These are phyloP conservation scores for Noctua janthina DNA, from an alignment of 2,888 invertebrate species.

Conservation along the genomic window DNA sequence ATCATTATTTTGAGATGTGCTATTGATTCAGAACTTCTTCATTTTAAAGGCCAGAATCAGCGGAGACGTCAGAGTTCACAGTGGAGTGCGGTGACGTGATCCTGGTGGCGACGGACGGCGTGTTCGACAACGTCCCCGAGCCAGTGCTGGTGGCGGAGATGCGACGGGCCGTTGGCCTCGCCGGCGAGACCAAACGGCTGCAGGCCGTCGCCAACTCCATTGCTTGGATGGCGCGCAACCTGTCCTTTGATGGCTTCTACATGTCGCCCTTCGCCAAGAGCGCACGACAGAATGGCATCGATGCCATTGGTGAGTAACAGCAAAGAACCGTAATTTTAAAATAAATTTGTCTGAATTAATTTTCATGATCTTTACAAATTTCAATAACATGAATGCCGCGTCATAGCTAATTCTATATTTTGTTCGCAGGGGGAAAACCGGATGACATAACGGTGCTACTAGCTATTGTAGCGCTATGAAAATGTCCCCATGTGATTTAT, in stretches of 20 bases:
- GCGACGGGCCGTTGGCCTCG: constrained; percentile 89
- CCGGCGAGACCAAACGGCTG: constrained; percentile 92
- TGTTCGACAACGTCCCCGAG: constrained; percentile 99
- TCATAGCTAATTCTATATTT: constrained; percentile 67
- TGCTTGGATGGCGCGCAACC: constrained; percentile 98
- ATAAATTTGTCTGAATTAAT: constrained; percentile 1
- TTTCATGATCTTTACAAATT: constrained; percentile 3
- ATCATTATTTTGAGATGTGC: neutral
- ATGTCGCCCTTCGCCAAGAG: constrained; percentile 98
- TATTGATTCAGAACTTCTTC: neutral
- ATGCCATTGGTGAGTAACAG: constrained; percentile 94
- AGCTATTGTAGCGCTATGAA: constrained; percentile 96
- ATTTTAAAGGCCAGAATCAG: constrained; percentile 95
- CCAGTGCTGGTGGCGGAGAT: constrained; percentile 96
- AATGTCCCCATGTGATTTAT: constrained; percentile 83
- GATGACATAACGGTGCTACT: constrained; percentile 99
- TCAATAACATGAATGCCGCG: neutral
- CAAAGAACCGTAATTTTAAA: neutral
- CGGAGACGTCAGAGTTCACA: constrained; percentile 96
- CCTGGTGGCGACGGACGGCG: constrained; percentile 98
- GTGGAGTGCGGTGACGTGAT: constrained; percentile 98
- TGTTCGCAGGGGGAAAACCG: constrained; percentile 97
- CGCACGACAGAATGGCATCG: constrained; percentile 97
- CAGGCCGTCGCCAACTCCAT: constrained; percentile 98
- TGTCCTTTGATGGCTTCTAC: constrained; percentile 98